Evolutionary conservation across 2,113 vertebrate genomes (phyloP).

Genomic region (Procavia capensis): DNA sequence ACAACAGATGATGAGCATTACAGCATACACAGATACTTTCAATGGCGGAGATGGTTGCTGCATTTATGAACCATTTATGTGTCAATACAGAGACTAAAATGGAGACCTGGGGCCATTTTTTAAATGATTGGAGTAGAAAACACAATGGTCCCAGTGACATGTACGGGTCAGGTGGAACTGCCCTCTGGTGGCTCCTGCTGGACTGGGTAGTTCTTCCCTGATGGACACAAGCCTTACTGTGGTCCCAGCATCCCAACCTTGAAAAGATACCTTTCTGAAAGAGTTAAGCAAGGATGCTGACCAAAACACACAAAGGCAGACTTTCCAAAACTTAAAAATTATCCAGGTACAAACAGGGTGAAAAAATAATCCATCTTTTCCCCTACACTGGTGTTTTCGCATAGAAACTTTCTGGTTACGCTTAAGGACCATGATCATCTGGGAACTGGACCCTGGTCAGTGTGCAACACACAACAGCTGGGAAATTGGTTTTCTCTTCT

Average conservation of each 20-base stretch:
- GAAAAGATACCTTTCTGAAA: background rate
- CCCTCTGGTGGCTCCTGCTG: accelerated
- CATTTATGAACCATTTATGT: background rate
- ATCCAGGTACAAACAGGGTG: background rate
- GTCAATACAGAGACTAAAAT: background rate
- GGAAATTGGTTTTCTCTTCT: accelerated
- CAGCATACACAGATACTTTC: background rate
- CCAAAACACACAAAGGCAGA: background rate
- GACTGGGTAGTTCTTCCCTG: background rate
- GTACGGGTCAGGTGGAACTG: background rate
- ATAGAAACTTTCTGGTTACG: background rate
- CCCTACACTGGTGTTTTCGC: background rate
- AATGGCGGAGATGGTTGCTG: background rate
- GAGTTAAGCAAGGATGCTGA: background rate
- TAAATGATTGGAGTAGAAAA: background rate
- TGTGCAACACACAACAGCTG: accelerated
- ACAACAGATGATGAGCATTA: background rate
- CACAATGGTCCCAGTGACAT: background rate
- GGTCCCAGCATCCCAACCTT: background rate
- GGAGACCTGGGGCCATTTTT: background rate
- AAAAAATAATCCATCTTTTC: background rate
- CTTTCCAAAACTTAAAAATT: background rate
- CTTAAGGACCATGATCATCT: accelerated
- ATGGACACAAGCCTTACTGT: background rate
- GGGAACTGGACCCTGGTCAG: background rate